These are phyloP conservation scores for Mohoua ochrocephala DNA, from an alignment of 2,113 vertebrate species.

Conservation along the genomic window DNA sequence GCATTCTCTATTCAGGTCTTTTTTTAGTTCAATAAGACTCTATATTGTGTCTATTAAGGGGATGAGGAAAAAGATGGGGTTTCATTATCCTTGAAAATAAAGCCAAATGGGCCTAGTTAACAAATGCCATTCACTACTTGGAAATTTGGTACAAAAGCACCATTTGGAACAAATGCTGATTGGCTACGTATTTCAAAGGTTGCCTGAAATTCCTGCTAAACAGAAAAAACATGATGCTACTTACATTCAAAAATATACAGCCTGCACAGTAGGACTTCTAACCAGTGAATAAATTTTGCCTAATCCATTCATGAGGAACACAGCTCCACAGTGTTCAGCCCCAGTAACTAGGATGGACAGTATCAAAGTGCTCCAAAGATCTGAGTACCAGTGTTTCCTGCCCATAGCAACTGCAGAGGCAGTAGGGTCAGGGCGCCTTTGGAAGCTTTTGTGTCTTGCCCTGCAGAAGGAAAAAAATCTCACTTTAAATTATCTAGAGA, in stretches of 20 bases:
- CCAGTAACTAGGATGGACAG: not conserved
- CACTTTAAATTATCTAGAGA: not conserved
- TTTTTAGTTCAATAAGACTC: not conserved
- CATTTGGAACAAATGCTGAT: slow-evolving; percentile 42
- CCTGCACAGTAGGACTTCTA: slow-evolving; percentile 27
- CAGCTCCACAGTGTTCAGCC: not conserved
- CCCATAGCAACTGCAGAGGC: not conserved
- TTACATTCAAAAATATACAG: slow-evolving; percentile 44
- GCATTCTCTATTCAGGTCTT: not conserved
- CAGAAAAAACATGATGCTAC: slow-evolving; percentile 24
- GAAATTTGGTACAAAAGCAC: slow-evolving; percentile 51
- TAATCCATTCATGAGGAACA: not conserved
- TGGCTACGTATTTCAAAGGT: slow-evolving; percentile 30
- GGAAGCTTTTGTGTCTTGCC: not conserved
- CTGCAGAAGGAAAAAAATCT: not conserved
- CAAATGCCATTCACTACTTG: slow-evolving; percentile 33
- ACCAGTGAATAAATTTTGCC: slow-evolving; percentile 40
- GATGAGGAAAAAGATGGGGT: slow-evolving; percentile 36
- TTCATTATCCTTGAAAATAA: slow-evolving; percentile 48
- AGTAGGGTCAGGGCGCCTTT: not conserved
- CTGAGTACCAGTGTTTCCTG: not conserved
- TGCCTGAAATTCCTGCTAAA: slow-evolving; percentile 48
- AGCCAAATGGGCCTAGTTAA: slow-evolving; percentile 17
- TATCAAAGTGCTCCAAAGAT: not conserved
- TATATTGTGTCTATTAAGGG: not conserved